Base-by-base conservation (phyloP, 2,113 vertebrate genomes). In the Phaethon lepturus region DNA sequence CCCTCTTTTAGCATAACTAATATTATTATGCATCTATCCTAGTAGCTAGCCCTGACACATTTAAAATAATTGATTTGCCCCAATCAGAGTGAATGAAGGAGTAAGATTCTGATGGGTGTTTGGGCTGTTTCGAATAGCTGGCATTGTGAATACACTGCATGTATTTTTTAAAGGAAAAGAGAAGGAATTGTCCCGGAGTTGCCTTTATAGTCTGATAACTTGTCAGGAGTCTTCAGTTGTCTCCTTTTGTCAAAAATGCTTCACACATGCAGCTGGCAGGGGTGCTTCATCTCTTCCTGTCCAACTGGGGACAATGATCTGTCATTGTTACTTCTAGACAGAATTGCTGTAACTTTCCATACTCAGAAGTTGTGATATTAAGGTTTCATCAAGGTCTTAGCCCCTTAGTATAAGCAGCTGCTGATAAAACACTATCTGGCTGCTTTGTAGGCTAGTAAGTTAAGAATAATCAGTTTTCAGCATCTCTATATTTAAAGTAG, bases 401-500 rank as follows among this genome's bases (percentile, higher is more conserved):
- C 40, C 19, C 40, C 29, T 75, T 67, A 40, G 6, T 67, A 59
- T 50, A 53, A 38, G 52, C 45, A 78, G 31, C 58, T 93, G 66
- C 52, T 78, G 49, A 11, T 94, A 53, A 81, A 90, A 89, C 17
- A 24, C 40, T 66, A 0, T 63, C 44, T 95, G 45, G 2, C 33
- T 89, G 49, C 60, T 95, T 76, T 81, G 62, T 72, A 84, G 89
- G 76, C 52, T 73, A 17, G 10, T 82, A 45, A 64, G 23, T 85
- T 88, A 69, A 88, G 45, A 96, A 86, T 85, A 91, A 79, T 76
- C 16, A 40, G 58, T 90, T 88, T 95, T 95, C 95, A 96, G 94
- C 93, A 85, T 95, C 94, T 89, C 71, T 97, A 88, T 90, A 91
- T 97, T 96, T 97, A 94, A 97, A 97, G 71, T 59, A 86, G 55